These are phyloP conservation scores for Elephantulus edwardii DNA, from an alignment of 2,113 vertebrate species.

Conservation along the genomic window DNA sequence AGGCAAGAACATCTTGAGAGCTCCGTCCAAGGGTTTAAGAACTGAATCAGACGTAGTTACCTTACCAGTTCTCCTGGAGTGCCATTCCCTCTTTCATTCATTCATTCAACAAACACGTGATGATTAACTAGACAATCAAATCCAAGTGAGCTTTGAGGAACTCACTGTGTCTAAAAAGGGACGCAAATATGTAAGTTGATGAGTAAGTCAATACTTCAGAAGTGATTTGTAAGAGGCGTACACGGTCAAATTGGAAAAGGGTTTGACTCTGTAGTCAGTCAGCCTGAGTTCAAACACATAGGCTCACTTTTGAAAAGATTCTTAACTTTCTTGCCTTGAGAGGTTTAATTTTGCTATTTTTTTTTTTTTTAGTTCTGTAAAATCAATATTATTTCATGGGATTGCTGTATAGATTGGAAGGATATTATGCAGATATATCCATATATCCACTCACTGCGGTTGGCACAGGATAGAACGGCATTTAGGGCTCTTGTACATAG, in stretches of 20 bases:
- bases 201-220: slow-evolving; percentile 30
- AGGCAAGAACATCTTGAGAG: background rate
- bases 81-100: slow-evolving; percentile 23
- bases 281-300: background rate
- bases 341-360: no score
- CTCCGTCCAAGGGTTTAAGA: slow-evolving; percentile 28
- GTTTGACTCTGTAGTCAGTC: slow-evolving; percentile 20
- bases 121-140: slow-evolving; percentile 23
- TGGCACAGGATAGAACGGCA: no score
- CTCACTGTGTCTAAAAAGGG: slow-evolving; percentile 28
- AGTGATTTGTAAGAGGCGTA: background rate
- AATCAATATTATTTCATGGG: background rate
- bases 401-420: background rate
- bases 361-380: no score
- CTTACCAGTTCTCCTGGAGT: background rate
- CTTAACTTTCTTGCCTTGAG: background rate
- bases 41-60: slow-evolving; percentile 16
- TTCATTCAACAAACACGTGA: slow-evolving; percentile 4
- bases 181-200: slow-evolving; percentile 34
- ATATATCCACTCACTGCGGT: background rate
- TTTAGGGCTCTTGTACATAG: no score
- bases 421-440: background rate
- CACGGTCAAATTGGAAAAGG: background rate
- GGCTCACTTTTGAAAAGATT: slow-evolving; percentile 17
- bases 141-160: slow-evolving; percentile 28